Evolutionary conservation across 2,888 invertebrate species (phyloP), one percentile per base, ranked within the genome.

Genomic region (Sisyra terminalis): DNA sequence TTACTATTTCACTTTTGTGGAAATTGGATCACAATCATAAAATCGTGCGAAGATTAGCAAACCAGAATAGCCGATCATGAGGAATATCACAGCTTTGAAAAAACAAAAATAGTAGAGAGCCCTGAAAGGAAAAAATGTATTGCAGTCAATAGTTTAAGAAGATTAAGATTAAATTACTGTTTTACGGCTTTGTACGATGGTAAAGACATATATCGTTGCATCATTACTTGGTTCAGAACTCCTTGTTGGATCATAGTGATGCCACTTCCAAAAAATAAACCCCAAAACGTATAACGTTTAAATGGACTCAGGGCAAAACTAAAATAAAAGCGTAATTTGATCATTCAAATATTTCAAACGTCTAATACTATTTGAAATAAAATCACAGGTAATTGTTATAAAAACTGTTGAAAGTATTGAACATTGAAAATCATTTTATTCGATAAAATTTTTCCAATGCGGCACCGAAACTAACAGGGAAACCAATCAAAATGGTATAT

Each of bases 151-250:
- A 30, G 29, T 29, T 29, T 17, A 30, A 8, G 8, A 13, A 11
- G 9, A 5, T 8, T 10, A 9, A 13, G n/a, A 39, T n/a, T n/a
- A n/a, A n/a, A n/a, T n/a, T 40, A 15, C 15, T 7, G 24, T 30
- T 40, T 15, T 29, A 78, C 82, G 42, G 71, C 67, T 46, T 62
- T 64, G 7, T 83, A 57, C n/a, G 70, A 73, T 0, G 78, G 73
- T 40, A 84, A 58, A 10, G 82, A 70, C 35, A 86, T 60, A 52
- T 82, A 81, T 41, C 85, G 65, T 55, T 86, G 86, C 48, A 85
- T 74, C 79, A 84, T 83, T 29, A 79, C 75, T 57, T 85, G 86
- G 58, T 79, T 82, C 2, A 81, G 75, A 16, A 77, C 78, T 50
- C 79, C 74, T 50, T 73, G 73, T 40, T 80, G 77, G 3, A 80